Base-by-base conservation (phyloP, 2,888 invertebrate genomes). In the Norana najaformis region DNA sequence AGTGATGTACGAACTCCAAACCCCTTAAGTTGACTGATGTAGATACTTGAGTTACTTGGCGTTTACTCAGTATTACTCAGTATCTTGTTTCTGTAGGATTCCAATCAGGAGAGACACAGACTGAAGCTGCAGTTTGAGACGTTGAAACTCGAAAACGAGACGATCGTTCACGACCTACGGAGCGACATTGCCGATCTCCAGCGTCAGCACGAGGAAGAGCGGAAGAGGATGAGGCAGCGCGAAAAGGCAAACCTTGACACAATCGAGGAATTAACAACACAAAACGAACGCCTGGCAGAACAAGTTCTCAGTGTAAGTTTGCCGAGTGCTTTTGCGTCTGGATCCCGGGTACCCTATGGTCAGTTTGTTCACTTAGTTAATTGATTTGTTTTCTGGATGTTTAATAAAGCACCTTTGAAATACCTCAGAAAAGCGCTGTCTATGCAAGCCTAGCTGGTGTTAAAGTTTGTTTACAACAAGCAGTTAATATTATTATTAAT, bases 61-160 rank as follows among this genome's bases (percentile, higher is more conserved):
- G 47, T 23, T 23, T 47, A 47, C 47, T 47, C 23, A 23, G 23
- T 47, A 23, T 20, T 47, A 47, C 47, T 47, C 47, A 47, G 47
- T 69, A n/a, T 69, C 8, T 69, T 69, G n/a, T 69, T n/a, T 1
- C 82, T 95, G 0, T 96, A 98, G 98, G 96, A 96, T 94, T 96
- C 98, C 95, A 98, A 98, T 95, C 98, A 98, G 95, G 98, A 98
- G 95, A 97, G 98, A 93, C 97, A 98, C 95, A 96, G 97, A 89
- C 96, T 98, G 89, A 96, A 97, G 91, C 96, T 98, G 91, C 97
- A 97, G 93, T 95, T 98, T 94, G 97, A 97, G 93, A 97, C 97
- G 85, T 96, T 97, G 85, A 97, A 97, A 94, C 97, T 97, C 47
- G 98, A 98, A 95, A 97, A 97, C 94, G 98, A 98, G 93, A 96